Base-by-base conservation (phyloP, 1,140 invertebrate species). In the Drosophila nikananu region DNA sequence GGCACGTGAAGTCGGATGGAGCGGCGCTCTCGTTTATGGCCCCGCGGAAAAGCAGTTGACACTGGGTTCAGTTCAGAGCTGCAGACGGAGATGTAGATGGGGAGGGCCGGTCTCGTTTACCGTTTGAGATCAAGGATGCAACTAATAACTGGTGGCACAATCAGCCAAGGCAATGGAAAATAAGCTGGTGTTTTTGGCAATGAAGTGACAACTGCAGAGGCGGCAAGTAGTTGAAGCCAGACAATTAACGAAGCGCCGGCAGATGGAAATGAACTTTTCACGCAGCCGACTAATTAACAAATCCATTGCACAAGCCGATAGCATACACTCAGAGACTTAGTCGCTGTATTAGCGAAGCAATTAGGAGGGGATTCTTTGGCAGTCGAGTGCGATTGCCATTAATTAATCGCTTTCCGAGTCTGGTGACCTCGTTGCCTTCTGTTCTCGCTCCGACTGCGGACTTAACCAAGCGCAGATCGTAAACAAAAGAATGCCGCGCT, bases 121-220 rank as follows among this genome's bases (percentile, higher is more conserved):
- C 54, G 58, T 87, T 89, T 89, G 74, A 87, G 84, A 89, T 90
- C 84, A 87, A 87, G 84, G 84, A 87, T 87, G 42, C 66, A 70
- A 77, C 49, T 63, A 61, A 52, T 68, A 57, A 70, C 70, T 72
- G 63, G 63, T 81, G 78, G 52, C 62, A 75, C 51, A 77, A 77
- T 59, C 23, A 83, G 57, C 41, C 77, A 61, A 55, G 70, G 70
- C 70, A 73, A 42, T 42, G 67, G 67, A 73, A 73, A 73, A 72
- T 60, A 51, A 73, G 21, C 54, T 72, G 35, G 23, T 46, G 30
- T 48, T 55, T 51, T 60, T 77, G 77, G 46, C 51, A 63, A 83
- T 80, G 51, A 61, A 55, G 55, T 52, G 48, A 80, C 77, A 60
- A 62, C 54, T 80, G 62, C 76, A 59, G 73, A 65, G 68, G 35